Conservation (phyloP, 2,888 invertebrate species). For the Acrobasis consociella region DNA sequence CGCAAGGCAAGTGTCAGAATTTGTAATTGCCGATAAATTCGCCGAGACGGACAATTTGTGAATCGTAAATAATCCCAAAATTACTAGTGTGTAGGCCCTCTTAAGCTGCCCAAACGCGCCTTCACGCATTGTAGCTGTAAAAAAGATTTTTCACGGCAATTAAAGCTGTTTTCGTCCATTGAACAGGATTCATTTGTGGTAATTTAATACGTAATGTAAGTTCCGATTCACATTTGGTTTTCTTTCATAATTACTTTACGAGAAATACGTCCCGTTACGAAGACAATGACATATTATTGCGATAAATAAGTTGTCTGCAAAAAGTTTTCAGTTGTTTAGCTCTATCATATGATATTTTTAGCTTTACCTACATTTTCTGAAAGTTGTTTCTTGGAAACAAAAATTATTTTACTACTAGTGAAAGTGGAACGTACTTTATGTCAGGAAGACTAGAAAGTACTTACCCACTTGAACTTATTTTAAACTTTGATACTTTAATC, state of each 20-base stretch:
- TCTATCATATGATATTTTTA: too few species aligned
- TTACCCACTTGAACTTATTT: too few species aligned
- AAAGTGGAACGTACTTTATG: too few species aligned
- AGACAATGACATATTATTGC: too few species aligned
- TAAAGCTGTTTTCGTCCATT: conserved; percentile 14
- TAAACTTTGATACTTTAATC: too few species aligned
- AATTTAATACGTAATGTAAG: conserved; percentile 1
- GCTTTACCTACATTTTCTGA: too few species aligned
- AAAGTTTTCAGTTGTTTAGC: too few species aligned
- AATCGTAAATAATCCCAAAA: conserved; percentile 43
- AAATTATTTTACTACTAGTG: too few species aligned
- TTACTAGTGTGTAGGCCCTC: conserved; percentile 23
- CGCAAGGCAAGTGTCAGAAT: conserved; percentile 34
- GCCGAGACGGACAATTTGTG: conserved; percentile 38
- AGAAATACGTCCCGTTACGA: not conserved
- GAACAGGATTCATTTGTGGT: conserved; percentile 2
- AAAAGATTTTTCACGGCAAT: conserved; percentile 17
- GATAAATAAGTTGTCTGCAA: too few species aligned
- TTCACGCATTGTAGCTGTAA: conserved; percentile 1
- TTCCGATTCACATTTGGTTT: conserved; percentile 1
- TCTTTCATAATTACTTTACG: not conserved
- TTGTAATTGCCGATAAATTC: conserved; percentile 43
- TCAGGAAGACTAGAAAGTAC: too few species aligned
- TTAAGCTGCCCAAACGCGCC: conserved; percentile 14
- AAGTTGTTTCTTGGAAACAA: too few species aligned